Evolutionary conservation across 2,888 invertebrate genomes (phyloP), one percentile per base, ranked within the genome.

Genomic region (Eristalis intricaria): DNA sequence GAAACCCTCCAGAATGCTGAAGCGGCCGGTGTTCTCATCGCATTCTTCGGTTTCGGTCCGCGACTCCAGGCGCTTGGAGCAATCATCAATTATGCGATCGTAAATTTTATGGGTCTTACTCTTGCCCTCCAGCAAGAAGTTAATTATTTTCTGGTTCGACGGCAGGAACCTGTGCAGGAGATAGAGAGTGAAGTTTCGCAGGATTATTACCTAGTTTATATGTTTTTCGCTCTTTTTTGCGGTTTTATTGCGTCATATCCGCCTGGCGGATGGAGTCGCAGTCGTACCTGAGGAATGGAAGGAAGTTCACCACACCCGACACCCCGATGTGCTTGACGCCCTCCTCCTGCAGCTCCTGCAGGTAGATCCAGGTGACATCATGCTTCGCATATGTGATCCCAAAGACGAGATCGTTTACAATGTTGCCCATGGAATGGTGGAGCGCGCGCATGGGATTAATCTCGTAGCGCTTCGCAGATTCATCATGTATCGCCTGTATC

Each of bases 291-390:
- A 97, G 92, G 91, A 96, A 95, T 15, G 98, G 97, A 88, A 98
- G 93, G 92, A 98, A 98, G 92, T 98, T 98, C 2, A 97, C 94
- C 13, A 96, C 95, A 2, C 96, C 97, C 0, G 97, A 96, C 2
- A 98, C 95, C 0, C 97, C 97, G 91, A 98, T 96, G 90, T 96
- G 95, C 91, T 97, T 96, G 68, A 96, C 95, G 0, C 98, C 97
- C 91, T 97, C 96, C 91, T 97, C 97, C 92, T 97, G 97, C 70
- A 97, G 93, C 89, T 95, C 93, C 90, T 96, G 95, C 77, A 97
- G 93, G 95, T 96, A 96, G 77, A 93, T 93, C 97, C 98, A 98
- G 7, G 95, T 95, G 90, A 94, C 94, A 91, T 97, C 96, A 78
- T 96, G 94, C 69, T 95, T 94, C 2, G 94, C 93, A 92, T 95